Base-by-base conservation (phyloP, 2,888 invertebrate species). In the Mythimna vitellina region DNA sequence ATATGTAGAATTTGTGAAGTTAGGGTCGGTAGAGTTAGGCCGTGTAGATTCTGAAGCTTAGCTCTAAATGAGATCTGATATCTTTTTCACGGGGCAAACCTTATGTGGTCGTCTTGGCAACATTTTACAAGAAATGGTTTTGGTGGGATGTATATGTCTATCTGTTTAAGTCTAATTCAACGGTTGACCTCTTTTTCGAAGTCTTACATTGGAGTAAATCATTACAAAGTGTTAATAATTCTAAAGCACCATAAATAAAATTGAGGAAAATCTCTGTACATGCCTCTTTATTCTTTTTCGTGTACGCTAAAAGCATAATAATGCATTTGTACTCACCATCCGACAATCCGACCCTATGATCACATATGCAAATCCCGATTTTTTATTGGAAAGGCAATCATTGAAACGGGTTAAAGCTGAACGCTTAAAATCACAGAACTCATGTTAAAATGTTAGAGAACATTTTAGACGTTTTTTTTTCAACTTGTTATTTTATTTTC, bases 361-460 rank as follows among this genome's bases (percentile, higher is more conserved):
- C 78, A 74, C 70, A 65, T 76, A 84, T 86, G 82, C 69, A 84
- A 84, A 84, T 86, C 71, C 65, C 17, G 32, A 8, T 63, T 86
- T 81, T 81, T 86, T 84, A 77, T 75, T 84, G 58, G 61, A 25
- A n/a, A 32, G 66, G 65, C 75, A 84, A 84, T 84, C 65, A 82
- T 68, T 76, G 35, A 58, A 35, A 65, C 53, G 22, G 64, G 17
- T 0, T 66, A 12, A 70, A 46, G 46, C 58, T 67, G 54, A 76
- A 70, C 29, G 75, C 35, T 60, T 69, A 68, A 84, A 84, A 84
- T 82, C 75, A 78, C 68, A 77, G 57, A 68, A 56, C 58, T 61
- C 65, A 29, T 49, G 60, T 63, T 42, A 61, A 80, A 68, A 65
- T 66, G 53, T 63, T 49, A 69, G 54, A 57, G 32, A 22, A 46